Conservation (phyloP, 2,113 vertebrate species). For the Protobothrops flavoviridis region DNA sequence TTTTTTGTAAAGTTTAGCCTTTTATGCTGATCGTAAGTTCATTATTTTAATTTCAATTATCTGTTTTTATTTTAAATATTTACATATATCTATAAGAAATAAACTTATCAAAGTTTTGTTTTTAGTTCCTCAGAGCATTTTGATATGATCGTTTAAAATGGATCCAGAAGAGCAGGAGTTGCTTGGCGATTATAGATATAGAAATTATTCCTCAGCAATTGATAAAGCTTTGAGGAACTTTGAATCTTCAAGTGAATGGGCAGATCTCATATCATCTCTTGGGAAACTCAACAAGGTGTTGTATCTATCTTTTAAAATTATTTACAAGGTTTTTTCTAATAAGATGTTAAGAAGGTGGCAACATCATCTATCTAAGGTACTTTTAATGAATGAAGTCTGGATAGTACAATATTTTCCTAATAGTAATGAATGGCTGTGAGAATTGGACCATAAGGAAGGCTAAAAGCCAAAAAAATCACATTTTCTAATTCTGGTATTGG, state of each 20-base stretch:
- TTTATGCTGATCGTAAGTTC: neutral
- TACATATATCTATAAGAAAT: neutral
- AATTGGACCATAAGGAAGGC: neutral
- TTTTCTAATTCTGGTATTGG: neutral
- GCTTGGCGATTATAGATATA: constrained; percentile 91
- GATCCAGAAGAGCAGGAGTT: constrained; percentile 92
- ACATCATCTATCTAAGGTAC: neutral
- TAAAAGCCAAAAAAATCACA: neutral
- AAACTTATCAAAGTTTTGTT: neutral
- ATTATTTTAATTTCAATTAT: neutral
- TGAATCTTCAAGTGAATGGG: constrained; percentile 97
- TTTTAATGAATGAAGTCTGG: neutral
- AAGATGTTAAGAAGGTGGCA: neutral
- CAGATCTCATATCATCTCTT: constrained; percentile 95
- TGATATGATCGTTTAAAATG: constrained; percentile 80
- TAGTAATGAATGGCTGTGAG: neutral
- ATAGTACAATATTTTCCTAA: neutral
- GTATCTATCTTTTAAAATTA: neutral
- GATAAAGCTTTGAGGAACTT: constrained; percentile 97
- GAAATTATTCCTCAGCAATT: constrained; percentile 87
- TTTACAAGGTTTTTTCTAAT: neutral
- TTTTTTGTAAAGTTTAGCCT: neutral
- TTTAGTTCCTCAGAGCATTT: constrained; percentile 34
- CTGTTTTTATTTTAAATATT: neutral
- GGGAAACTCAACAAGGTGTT: constrained; percentile 97